Percentiles rank a stretch among this genome's conserved stretches.
Conservation (phyloP, 1,140 invertebrate genomes). For the Monochamus saltuarius region DNA sequence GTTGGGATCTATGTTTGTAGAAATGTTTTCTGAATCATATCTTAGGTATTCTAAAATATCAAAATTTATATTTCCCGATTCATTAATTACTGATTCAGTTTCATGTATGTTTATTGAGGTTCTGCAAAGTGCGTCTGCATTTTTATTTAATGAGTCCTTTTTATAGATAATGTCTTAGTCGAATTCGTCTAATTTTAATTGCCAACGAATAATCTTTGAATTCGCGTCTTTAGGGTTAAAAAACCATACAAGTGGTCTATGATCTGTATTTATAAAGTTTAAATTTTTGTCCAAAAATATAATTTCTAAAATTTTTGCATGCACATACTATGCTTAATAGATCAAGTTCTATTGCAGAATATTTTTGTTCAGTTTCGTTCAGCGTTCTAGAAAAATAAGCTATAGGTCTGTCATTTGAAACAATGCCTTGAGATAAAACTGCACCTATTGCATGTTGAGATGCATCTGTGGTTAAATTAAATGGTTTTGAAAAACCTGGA, state of each 20-base stretch:
- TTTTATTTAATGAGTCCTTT: conserved; percentile 19
- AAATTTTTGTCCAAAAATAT: conserved; percentile 18
- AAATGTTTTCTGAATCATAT: no score
- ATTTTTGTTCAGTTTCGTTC: conserved; percentile 21
- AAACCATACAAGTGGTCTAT: conserved; percentile 20
- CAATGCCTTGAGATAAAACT: conserved; percentile 2
- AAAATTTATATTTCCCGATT: no score
- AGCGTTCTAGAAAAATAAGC: conserved; percentile 7
- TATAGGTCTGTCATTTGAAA: not conserved
- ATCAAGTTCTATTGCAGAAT: conserved; percentile 14
- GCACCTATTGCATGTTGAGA: not conserved
- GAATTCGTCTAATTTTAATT: conserved; percentile 22
- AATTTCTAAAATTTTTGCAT: conserved; percentile 17
- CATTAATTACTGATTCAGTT: no score
- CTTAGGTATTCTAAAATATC: no score
- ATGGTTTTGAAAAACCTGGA: not conserved
- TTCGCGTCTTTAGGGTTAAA: conserved; percentile 17
- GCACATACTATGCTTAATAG: conserved; percentile 3
- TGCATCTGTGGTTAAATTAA: not conserved
- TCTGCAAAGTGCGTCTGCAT: conserved; percentile 19
- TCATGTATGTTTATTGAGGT: conserved; percentile 12
- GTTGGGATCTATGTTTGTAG: no score
- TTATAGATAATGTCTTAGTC: conserved; percentile 16
- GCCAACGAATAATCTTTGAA: conserved; percentile 19
- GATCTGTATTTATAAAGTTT: conserved; percentile 15